Conservation (phyloP, 1,140 invertebrate genomes). For the Oppia nitens region DNA sequence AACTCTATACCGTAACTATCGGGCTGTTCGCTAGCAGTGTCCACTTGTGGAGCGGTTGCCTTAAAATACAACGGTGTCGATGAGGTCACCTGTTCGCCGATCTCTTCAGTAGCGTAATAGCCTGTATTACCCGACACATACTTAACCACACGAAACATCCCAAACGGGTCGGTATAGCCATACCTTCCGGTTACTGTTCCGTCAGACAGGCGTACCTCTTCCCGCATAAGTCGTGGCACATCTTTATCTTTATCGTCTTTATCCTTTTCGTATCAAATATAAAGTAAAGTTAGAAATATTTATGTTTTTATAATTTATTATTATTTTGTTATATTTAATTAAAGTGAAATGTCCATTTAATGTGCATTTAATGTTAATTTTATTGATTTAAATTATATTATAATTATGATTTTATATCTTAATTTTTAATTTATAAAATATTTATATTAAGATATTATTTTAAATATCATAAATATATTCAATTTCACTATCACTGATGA, state of each 20-base stretch:
- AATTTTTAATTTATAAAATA: not conserved
- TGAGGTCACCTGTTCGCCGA: not conserved
- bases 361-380: not conserved
- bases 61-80: constrained; percentile 4
- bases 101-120: constrained; percentile 31
- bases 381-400: not conserved
- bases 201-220: constrained; percentile 12
- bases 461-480: not conserved
- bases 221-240: constrained; percentile 11
- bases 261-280: not conserved
- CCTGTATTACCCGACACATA: constrained; percentile 63
- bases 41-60: constrained; percentile 9
- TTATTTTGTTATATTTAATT: not conserved
- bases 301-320: not conserved
- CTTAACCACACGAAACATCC: constrained; percentile 63
- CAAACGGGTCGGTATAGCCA: constrained; percentile 59
- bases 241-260: not conserved
- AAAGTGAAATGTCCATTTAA: not conserved
- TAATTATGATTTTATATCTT: not conserved
- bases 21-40: not conserved
- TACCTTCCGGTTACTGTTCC: constrained; percentile 56
- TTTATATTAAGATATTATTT: not conserved
- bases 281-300: too few relatives aligned
- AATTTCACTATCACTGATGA: not conserved
- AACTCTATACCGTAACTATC: not conserved